Conservation (phyloP, 2,888 invertebrate species). For the Spilarctia lutea region DNA sequence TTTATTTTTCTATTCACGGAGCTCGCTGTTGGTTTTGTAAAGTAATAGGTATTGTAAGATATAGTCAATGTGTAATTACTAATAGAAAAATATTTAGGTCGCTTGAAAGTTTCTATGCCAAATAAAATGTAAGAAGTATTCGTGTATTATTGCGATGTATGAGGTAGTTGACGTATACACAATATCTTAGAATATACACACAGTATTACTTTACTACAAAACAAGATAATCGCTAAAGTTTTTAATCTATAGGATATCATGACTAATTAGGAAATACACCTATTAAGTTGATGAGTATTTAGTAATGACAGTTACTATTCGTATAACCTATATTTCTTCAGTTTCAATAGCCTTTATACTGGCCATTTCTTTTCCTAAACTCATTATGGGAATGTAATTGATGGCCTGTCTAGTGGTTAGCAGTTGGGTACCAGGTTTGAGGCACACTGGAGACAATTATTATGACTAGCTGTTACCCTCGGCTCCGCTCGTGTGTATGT, state of each 20-base stretch:
- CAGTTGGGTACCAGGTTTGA: not conserved
- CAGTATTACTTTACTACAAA: not conserved
- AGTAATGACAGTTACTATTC: not conserved
- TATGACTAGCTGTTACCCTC: not conserved
- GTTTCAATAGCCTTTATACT: not conserved
- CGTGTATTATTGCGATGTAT: slow-evolving; percentile 59
- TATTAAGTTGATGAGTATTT: not conserved
- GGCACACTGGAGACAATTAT: not conserved
- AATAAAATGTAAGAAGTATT: slow-evolving; percentile 70
- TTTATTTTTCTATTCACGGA: slow-evolving; percentile 79
- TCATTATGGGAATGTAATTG: not conserved
- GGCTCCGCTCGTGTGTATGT: too few relatives aligned
- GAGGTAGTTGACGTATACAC: slow-evolving; percentile 39
- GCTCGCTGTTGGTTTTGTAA: slow-evolving; percentile 72
- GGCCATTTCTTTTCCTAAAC: not conserved
- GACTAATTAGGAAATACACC: not conserved
- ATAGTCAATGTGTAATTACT: slow-evolving; percentile 76
- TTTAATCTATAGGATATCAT: not conserved
- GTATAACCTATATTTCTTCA: not conserved
- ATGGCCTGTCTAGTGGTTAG: not conserved
- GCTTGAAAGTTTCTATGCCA: slow-evolving; percentile 81
- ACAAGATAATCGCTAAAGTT: not conserved
- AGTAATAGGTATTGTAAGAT: slow-evolving; percentile 75
- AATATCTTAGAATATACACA: not conserved
- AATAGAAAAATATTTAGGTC: slow-evolving; percentile 68